A percentile compares a stretch with the other conserved stretches of the same genome.
Conservation (phyloP, 2,113 vertebrate genomes). For the Ciconia boyciana region DNA sequence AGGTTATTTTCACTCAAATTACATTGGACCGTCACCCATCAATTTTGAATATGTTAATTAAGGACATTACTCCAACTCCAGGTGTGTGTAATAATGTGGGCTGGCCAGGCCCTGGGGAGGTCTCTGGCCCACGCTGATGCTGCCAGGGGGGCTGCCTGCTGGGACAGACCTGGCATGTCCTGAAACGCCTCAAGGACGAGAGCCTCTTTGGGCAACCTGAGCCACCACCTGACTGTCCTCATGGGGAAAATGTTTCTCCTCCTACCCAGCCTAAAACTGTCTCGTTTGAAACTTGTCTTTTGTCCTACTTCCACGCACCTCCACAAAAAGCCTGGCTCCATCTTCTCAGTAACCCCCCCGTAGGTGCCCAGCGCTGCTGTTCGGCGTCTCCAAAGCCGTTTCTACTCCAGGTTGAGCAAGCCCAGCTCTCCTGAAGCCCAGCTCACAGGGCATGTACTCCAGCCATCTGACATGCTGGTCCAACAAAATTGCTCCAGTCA, state of each 20-base stretch:
- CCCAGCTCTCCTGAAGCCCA: background rate
- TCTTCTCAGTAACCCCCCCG: background rate
- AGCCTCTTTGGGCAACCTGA: background rate
- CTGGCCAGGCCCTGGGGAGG: background rate
- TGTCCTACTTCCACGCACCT: too few species aligned
- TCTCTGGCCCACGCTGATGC: background rate
- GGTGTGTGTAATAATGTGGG: too few species aligned
- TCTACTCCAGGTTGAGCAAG: background rate
- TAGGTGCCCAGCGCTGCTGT: background rate
- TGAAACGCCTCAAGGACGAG: background rate
- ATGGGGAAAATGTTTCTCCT: background rate
- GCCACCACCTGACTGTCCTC: too few species aligned
- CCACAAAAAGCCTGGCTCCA: background rate
- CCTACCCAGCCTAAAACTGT: background rate
- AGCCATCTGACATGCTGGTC: too few species aligned
- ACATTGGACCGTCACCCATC: background rate
- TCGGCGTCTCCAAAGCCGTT: background rate
- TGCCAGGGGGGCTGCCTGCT: fast-evolving
- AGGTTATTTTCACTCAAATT: background rate
- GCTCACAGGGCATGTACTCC: too few species aligned
- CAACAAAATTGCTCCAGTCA: background rate
- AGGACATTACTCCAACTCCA: too few species aligned
- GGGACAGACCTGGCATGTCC: background rate
- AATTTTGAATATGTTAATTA: background rate
- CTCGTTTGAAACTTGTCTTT: background rate